phyloP scores from a whole-genome alignment of 2,888 invertebrate species.

The Xestia sexstrigata region DNA sequence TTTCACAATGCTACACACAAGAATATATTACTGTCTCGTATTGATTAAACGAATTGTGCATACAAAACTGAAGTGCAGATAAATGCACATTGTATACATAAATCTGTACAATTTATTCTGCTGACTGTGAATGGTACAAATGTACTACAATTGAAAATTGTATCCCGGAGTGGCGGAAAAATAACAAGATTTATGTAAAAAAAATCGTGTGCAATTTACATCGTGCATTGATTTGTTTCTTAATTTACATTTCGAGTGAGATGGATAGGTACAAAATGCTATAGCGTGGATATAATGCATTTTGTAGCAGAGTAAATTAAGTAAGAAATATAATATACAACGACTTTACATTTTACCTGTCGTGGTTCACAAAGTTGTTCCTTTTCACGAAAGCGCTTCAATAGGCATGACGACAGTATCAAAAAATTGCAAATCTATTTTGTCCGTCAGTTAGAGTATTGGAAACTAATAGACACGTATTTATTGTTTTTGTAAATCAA shows the following conservation, averaged over 20 bases:
- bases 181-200: constrained; percentile 23
- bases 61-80: constrained; percentile 6
- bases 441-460: no score
- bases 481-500: no score
- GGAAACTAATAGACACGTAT: no score
- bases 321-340: not conserved
- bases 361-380: not conserved
- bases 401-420: no score
- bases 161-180: constrained; percentile 18
- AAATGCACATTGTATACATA: constrained; percentile 29
- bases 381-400: not conserved
- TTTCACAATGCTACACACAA: constrained; percentile 11
- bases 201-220: constrained; percentile 25
- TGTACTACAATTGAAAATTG: constrained; percentile 17
- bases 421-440: no score
- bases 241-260: not conserved
- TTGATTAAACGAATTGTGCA: constrained; percentile 19
- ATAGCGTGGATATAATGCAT: not conserved
- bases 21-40: constrained; percentile 7
- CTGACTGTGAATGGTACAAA: constrained; percentile 24
- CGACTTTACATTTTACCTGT: not conserved
- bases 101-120: constrained; percentile 43
- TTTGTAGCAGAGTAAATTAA: not conserved
- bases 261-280: not conserved
- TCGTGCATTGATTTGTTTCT: constrained; percentile 31